phyloP scores from a whole-genome alignment of 2,797 vertebrate genomes.

The Gallinago solitaria region DNA sequence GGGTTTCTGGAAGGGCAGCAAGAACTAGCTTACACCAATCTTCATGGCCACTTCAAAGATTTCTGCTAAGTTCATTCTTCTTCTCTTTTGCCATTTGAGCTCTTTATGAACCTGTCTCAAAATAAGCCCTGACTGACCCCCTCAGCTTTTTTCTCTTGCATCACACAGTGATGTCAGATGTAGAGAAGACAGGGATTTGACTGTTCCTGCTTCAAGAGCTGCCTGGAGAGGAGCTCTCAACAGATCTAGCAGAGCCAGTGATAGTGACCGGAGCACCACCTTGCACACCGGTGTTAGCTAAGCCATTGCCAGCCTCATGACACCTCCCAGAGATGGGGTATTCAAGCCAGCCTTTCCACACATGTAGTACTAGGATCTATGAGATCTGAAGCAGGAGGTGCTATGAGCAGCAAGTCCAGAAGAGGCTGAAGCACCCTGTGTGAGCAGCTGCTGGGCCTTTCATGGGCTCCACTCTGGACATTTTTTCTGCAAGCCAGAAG shows the following conservation, averaged over 20 bases:
- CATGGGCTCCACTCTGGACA: background rate
- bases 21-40: background rate
- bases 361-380: rapidly evolving
- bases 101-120: background rate
- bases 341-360: background rate
- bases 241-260: background rate
- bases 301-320: background rate
- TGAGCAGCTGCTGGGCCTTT: background rate
- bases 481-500: background rate
- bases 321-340: background rate
- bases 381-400: background rate
- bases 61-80: background rate
- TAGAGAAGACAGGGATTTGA: background rate
- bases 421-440: rapidly evolving
- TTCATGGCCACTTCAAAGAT: background rate
- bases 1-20: background rate
- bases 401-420: background rate
- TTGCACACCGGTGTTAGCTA: background rate
- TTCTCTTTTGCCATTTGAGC: background rate
- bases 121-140: background rate
- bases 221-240: background rate
- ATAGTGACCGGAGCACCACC: rapidly evolving
- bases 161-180: background rate
- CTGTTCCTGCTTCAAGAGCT: background rate
- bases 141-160: background rate